Percentiles rank a stretch among this genome's conserved stretches.
phyloP scores from a whole-genome alignment of 1,140 invertebrate species.

The Olivierus martensii region DNA sequence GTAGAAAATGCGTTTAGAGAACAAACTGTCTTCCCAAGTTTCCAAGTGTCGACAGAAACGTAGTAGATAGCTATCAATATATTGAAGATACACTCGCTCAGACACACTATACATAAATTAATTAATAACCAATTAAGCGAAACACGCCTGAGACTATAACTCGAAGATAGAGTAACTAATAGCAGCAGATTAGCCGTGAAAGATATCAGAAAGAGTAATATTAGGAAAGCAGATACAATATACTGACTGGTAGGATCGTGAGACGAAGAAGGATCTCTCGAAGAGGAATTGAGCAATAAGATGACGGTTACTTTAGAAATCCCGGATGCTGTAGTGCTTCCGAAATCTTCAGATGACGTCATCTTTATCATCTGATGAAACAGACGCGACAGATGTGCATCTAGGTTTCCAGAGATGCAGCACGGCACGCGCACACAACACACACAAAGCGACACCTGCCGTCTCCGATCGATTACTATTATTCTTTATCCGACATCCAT shows the following conservation, averaged over 20 bases:
- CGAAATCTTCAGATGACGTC: too few species aligned
- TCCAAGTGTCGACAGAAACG: constrained; percentile 1
- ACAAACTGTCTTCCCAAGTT: neutral
- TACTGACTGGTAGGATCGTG: neutral
- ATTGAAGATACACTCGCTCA: constrained; percentile 7
- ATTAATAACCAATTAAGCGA: constrained; percentile 6
- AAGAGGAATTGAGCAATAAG: too few species aligned
- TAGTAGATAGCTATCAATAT: constrained; percentile 7
- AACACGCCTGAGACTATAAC: constrained; percentile 3
- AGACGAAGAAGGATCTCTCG: too few species aligned
- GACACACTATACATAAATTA: neutral
- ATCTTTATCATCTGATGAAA: too few species aligned
- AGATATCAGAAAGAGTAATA: constrained; percentile 4
- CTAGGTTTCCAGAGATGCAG: too few species aligned
- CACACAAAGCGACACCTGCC: too few species aligned
- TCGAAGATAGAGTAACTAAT: constrained; percentile 7
- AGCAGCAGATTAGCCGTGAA: constrained; percentile 8
- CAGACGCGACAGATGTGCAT: too few species aligned
- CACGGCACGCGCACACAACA: too few species aligned
- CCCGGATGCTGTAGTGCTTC: too few species aligned
- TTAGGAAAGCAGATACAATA: constrained; percentile 1
- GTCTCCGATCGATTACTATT: too few species aligned
- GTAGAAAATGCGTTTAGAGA: constrained; percentile 2
- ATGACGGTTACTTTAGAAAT: too few species aligned
- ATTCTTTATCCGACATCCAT: too few species aligned